Conservation (phyloP, 2,888 invertebrate species). For the Carpatolechia fugitivella region DNA sequence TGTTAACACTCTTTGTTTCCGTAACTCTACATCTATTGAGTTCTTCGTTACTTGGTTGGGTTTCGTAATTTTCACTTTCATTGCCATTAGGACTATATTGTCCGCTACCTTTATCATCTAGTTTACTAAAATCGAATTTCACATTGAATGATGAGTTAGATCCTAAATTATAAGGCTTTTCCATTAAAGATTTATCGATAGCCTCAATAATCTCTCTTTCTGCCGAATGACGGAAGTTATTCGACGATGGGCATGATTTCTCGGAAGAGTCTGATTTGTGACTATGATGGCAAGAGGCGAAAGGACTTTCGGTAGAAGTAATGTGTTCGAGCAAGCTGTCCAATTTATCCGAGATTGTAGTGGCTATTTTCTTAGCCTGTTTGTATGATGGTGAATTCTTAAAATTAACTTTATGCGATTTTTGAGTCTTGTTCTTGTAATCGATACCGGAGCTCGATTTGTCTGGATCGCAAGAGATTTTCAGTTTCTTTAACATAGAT, state of each 20-base stretch:
- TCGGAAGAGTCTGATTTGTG: background rate
- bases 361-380: conserved; percentile 35
- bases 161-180: background rate
- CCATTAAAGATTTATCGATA: background rate
- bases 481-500: conserved; percentile 41
- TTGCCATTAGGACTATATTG: background rate
- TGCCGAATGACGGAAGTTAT: background rate
- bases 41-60: too few species aligned
- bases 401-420: background rate
- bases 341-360: conserved; percentile 39
- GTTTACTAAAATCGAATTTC: background rate
- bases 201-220: background rate
- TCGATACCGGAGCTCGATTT: conserved; percentile 22
- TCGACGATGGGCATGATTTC: background rate
- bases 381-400: conserved; percentile 34
- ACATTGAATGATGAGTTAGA: background rate
- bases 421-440: background rate
- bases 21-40: background rate
- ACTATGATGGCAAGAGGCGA: background rate
- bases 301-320: conserved; percentile 27
- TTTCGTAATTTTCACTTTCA: background rate
- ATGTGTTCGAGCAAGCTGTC: conserved; percentile 42
- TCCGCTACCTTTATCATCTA: background rate
- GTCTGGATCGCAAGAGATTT: conserved; percentile 40
- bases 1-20: background rate